Percentiles rank a stretch among this genome's conserved stretches.
These are phyloP conservation scores for Proterorhinus semilunaris DNA, from an alignment of 2,113 vertebrate genomes.

Conservation along the genomic window DNA sequence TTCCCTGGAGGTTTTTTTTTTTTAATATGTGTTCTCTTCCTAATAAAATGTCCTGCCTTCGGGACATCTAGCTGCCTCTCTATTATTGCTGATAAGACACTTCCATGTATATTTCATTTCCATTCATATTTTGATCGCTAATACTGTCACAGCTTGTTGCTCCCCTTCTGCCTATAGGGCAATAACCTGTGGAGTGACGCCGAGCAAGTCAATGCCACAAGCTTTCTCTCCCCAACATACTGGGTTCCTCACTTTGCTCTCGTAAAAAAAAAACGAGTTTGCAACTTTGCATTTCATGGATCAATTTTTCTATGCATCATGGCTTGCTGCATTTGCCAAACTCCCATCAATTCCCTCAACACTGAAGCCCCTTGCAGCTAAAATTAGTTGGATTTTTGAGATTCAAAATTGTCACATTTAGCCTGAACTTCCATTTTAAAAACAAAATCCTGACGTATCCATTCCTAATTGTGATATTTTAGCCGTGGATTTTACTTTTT, in stretches of 20 bases:
- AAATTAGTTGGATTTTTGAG: background rate
- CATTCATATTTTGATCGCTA: background rate
- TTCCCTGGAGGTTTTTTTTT: background rate
- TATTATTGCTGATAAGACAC: background rate
- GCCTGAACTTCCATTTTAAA: background rate
- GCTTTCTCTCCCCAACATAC: background rate
- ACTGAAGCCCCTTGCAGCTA: background rate
- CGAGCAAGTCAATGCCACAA: background rate
- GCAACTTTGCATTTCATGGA: too few relatives aligned
- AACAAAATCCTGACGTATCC: too few relatives aligned
- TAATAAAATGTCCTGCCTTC: background rate
- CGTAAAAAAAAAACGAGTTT: too few relatives aligned
- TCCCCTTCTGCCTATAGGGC: constrained; percentile 30
- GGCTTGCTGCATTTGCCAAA: background rate
- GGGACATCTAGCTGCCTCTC: background rate
- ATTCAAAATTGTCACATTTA: background rate
- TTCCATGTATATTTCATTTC: background rate
- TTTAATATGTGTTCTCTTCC: background rate
- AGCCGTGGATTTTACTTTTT: background rate
- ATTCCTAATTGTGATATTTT: background rate
- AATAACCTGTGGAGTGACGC: constrained; percentile 55
- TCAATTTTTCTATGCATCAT: background rate
- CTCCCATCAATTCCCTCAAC: background rate
- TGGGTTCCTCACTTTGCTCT: background rate
- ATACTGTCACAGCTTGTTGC: constrained; percentile 17